Percentiles rank a stretch among this genome's conserved stretches.
These are phyloP conservation scores for Daphoenositta chrysoptera DNA, from an alignment of 2,113 vertebrate species.

Conservation along the genomic window DNA sequence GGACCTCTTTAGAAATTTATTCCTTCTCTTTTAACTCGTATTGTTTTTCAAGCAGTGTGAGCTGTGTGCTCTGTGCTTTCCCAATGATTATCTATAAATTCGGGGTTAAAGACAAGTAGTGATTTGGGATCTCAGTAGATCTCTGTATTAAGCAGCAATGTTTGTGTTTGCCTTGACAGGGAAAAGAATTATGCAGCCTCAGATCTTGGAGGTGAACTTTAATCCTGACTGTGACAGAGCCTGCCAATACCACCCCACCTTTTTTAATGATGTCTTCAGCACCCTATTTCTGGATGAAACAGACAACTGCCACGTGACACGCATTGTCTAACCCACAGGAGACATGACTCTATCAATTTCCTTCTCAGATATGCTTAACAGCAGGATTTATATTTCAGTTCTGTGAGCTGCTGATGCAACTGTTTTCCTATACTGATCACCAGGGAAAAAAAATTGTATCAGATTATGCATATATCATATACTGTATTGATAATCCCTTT, in stretches of 20 bases:
- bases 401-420: slow-evolving; percentile 17
- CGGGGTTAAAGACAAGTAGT: neutral
- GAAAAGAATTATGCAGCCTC: slow-evolving; percentile 83
- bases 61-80: neutral
- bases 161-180: slow-evolving; percentile 68
- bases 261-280: slow-evolving; percentile 95
- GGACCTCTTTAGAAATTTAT: neutral
- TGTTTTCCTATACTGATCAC: neutral
- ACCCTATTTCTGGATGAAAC: slow-evolving; percentile 87
- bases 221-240: slow-evolving; percentile 93
- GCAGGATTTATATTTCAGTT: neutral
- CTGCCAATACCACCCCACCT: slow-evolving; percentile 89
- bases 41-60: neutral
- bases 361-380: neutral
- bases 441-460: neutral
- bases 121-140: neutral
- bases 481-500: neutral
- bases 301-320: slow-evolving; percentile 74
- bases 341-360: neutral
- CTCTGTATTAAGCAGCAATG: neutral
- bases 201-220: slow-evolving; percentile 95
- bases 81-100: neutral
- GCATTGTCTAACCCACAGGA: slow-evolving; percentile 67
- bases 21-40: neutral
- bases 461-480: neutral